Percentiles rank a stretch among this genome's conserved stretches.
Evolutionary conservation across 2,797 vertebrate species (phyloP).

Genomic region (Clarias platycephalus): DNA sequence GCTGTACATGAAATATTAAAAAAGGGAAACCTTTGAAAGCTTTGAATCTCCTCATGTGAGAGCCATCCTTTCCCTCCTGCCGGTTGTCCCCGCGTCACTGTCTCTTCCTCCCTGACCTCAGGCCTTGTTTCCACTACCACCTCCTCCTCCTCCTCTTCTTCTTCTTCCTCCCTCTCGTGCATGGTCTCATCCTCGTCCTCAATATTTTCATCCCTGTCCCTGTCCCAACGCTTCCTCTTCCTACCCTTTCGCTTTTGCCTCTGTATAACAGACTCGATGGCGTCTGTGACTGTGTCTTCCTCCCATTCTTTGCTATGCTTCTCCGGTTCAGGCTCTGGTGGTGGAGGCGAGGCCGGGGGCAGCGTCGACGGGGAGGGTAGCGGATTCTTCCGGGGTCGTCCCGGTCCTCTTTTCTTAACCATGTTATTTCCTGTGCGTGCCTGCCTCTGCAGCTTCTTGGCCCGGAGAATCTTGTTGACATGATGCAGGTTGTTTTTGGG

Average conservation of each 20-base stretch:
- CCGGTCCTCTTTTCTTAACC: constrained; percentile 93
- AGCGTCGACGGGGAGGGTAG: constrained; percentile 66
- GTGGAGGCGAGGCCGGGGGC: constrained; percentile 64
- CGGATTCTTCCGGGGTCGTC: constrained; percentile 87
- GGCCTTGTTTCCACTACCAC: constrained; percentile 62
- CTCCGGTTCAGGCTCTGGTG: constrained; percentile 55
- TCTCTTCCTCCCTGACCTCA: constrained; percentile 67
- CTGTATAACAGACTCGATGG: constrained; percentile 93
- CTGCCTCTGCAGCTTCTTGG: constrained; percentile 96
- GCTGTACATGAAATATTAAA: not conserved
- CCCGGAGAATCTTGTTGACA: constrained; percentile 97
- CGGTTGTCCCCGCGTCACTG: constrained; percentile 49
- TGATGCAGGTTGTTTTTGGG: constrained; percentile 95
- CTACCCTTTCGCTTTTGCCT: constrained; percentile 82
- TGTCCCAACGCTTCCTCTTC: constrained; percentile 79
- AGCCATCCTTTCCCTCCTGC: constrained; percentile 66
- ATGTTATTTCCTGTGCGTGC: constrained; percentile 93
- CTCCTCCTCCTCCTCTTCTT: constrained; percentile 60
- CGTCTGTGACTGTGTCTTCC: constrained; percentile 80
- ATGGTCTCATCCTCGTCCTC: constrained; percentile 58
- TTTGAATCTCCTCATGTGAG: constrained; percentile 72
- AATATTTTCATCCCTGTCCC: constrained; percentile 68
- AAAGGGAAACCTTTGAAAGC: constrained; percentile 69
- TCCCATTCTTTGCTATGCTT: constrained; percentile 67
- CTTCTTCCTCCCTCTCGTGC: constrained; percentile 42